These are phyloP conservation scores for Synaphobranchus kaupii DNA, from an alignment of 2,797 vertebrate species.

Conservation along the genomic window DNA sequence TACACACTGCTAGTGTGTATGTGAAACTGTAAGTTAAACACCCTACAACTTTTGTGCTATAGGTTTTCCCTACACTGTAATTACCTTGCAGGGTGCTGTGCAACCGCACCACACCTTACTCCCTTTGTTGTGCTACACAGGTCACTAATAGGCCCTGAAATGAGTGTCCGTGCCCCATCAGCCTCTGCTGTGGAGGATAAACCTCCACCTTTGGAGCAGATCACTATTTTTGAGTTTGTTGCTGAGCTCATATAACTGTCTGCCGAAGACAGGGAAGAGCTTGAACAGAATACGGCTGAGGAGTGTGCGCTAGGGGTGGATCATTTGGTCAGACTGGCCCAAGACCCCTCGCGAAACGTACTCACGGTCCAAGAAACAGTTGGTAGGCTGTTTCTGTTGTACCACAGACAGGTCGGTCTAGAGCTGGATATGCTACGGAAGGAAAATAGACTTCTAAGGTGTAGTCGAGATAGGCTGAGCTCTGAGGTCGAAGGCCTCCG, in stretches of 20 bases:
- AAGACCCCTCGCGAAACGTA: background rate
- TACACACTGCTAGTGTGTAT: no score
- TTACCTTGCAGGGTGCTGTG: no score
- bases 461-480: background rate
- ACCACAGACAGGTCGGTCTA: background rate
- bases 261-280: background rate
- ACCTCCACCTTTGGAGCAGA: background rate
- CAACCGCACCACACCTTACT: no score
- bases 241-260: background rate
- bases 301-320: background rate
- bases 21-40: no score
- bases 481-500: no score
- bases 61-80: no score
- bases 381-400: background rate
- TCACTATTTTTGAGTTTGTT: background rate
- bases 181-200: background rate
- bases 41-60: no score
- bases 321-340: background rate
- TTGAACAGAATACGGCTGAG: background rate
- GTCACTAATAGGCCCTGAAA: background rate
- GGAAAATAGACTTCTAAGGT: background rate
- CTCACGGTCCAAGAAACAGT: background rate
- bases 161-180: background rate
- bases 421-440: background rate
- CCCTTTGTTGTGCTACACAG: no score